A percentile compares a stretch with the other conserved stretches of the same genome.
phyloP scores from a whole-genome alignment of 2,113 vertebrate species.

The Xiphophorus maculatus region DNA sequence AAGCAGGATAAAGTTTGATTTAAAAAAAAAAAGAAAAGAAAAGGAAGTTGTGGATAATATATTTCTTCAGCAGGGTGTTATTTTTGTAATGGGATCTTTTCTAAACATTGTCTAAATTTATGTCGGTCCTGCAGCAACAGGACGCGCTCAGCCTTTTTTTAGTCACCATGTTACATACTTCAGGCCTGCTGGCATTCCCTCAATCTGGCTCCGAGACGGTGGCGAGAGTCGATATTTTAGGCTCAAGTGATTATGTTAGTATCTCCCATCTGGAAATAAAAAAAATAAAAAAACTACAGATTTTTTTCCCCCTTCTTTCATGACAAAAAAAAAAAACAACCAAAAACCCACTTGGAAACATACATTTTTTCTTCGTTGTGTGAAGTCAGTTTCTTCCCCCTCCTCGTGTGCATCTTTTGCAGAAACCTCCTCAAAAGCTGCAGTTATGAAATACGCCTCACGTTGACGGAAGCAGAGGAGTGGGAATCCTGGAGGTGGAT shows the following conservation, averaged over 20 bases:
- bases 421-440: slow-evolving; percentile 45
- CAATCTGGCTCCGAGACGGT: slow-evolving; percentile 25
- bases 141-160: slow-evolving; percentile 59
- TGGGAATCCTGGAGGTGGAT: slow-evolving; percentile 71
- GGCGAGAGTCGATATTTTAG: slow-evolving; percentile 37
- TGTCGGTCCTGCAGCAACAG: slow-evolving; percentile 56
- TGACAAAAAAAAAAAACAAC: no score
- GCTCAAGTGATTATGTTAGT: slow-evolving; percentile 10
- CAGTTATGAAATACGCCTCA: slow-evolving; percentile 29
- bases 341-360: neutral
- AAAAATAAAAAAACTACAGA: no score
- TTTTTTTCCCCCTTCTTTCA: neutral
- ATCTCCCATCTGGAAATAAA: neutral
- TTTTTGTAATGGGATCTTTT: slow-evolving; percentile 53
- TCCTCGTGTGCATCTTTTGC: slow-evolving; percentile 13
- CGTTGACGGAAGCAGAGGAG: slow-evolving; percentile 26
- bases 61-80: slow-evolving; percentile 35
- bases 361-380: neutral
- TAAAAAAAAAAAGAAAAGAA: neutral
- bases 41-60: neutral
- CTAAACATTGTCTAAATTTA: slow-evolving; percentile 56
- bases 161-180: slow-evolving; percentile 47
- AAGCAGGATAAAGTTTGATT: neutral
- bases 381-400: neutral
- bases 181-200: slow-evolving; percentile 33